Base-by-base conservation (phyloP, 2,888 invertebrate species). In the Eilema depressum region DNA sequence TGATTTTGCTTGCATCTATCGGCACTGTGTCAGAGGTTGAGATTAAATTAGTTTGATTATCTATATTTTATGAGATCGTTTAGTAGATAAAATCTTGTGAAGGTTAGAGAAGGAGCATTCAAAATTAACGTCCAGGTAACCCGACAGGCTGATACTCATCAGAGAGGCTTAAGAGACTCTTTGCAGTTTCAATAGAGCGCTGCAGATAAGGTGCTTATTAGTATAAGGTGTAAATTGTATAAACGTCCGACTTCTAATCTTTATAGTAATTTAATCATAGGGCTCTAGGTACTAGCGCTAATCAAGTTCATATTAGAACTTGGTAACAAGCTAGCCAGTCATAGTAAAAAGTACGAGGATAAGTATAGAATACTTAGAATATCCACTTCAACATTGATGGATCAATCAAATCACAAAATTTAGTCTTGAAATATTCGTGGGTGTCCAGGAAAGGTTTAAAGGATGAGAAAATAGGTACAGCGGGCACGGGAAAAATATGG, bases 11-110 rank as follows among this genome's bases (percentile, higher is more conserved):
- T 37, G 63, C 14, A 12, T 63, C 61, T 30, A 30, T 61, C 61
- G 63, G 12, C 37, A 41, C 37, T 17, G 63, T 63, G 63, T 63
- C 63, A 41, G 14, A 63, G 63, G 63, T 63, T 23, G 25, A 63
- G 63, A 41, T 63, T 37, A 41, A 63, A 63, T 63, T 41, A 23
- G 37, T 41, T 25, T 63, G 41, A 63, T 63, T 41, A 63, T 25
- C 63, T 12, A 41, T 37, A 41, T 26, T 37, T 63, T 63, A 63
- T 63, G 23, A 59, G 30, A 61, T 11, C 61, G 28, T 30, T n/a
- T 20, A 33, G n/a, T 61, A 30, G n/a, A 30, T 61, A 61, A 61
- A 59, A 63, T 41, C 37, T 41, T 63, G 25, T 63, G 28, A 62
- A 62, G 33, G 14, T 59, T 28, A 0, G 26, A 28, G 53, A n/a